A percentile compares a stretch with the other conserved stretches of the same genome.
Conservation (phyloP, 37 sponge, comb jelly and placozoan genomes). For the Beroe forskalii region DNA sequence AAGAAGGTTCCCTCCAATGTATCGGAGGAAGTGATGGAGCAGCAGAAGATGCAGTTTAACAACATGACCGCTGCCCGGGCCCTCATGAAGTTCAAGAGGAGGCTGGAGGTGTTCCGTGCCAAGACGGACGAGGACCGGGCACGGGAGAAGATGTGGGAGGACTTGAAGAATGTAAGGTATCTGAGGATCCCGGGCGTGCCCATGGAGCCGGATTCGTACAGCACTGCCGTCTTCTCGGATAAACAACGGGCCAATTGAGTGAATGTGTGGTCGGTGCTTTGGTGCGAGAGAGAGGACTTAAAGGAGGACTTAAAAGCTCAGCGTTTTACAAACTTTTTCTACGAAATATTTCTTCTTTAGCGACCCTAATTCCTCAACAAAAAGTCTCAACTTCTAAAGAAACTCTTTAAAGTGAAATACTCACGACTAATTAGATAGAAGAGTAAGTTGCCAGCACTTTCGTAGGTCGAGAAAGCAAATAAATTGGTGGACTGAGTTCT, state of each 20-base stretch:
- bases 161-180: conserved; percentile 55
- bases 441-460: background rate
- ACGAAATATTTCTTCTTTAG: too few species aligned
- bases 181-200: conserved; percentile 42
- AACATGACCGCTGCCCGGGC: conserved; percentile 57
- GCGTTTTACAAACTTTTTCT: too few species aligned
- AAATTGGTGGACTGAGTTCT: background rate
- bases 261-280: too few species aligned
- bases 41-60: conserved; percentile 22
- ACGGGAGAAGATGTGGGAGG: conserved; percentile 53
- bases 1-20: background rate
- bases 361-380: too few species aligned
- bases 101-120: conserved; percentile 40
- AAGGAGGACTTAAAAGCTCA: too few species aligned
- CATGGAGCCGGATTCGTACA: background rate
- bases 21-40: conserved; percentile 14
- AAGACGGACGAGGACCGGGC: conserved; percentile 51
- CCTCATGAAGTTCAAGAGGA: conserved; percentile 45
- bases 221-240: background rate
- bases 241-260: too few species aligned
- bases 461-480: background rate
- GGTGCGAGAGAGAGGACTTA: too few species aligned
- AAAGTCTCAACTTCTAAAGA: too few species aligned
- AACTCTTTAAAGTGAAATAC: too few species aligned
- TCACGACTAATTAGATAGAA: background rate